Base-by-base conservation (phyloP, 2,797 vertebrate genomes). In the Bucorvus abyssinicus region DNA sequence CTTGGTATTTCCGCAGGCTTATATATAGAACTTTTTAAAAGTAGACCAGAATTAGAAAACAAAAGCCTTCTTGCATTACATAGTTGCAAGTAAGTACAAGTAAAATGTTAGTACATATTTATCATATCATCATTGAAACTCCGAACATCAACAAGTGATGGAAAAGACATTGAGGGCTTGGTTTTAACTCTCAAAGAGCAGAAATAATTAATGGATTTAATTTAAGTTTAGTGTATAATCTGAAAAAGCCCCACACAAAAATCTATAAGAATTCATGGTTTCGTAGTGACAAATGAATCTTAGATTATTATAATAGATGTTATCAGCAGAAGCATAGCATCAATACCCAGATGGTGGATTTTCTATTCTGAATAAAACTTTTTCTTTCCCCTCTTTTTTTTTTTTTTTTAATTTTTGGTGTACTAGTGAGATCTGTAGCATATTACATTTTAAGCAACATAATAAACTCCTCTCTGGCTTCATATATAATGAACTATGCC, bases 191-290 rank as follows among this genome's bases (percentile, higher is more conserved):
- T 26, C 38, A 40, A 40, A 40, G 27, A 88, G 61, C 30, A 84
- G 57, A 94, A n/a, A 86, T 85, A 84, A 92, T 77, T 91, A 61
- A 78, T 93, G 24, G 57, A 77, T 88, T 92, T 93, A 94, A 88
- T 95, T 95, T 65, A 92, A 29, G 30, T 55, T 50, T 52, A 82
- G 8, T 53, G 12, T 89, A 68, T 16, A 74, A 55, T 26, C 20
- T 55, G 32, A 61, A 87, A 83, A 56, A 73, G 9, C 23, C 13
- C 34, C 1, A 0, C 84, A 53, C 26, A 56, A 77, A 86, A 90
- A 93, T 90, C 71, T 56, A 53, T 91, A 94, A 16, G 42, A 71
- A 83, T 93, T 87, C 32, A 60, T 75, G 38, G 32, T 91, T 97
- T 84, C 34, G 44, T 65, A 88, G 65, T 84, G 42, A 81, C 32